Percentiles rank a stretch among this genome's conserved stretches.
Evolutionary conservation across 2,888 invertebrate genomes (phyloP).

Genomic region (Caenorhabditis sp.): DNA sequence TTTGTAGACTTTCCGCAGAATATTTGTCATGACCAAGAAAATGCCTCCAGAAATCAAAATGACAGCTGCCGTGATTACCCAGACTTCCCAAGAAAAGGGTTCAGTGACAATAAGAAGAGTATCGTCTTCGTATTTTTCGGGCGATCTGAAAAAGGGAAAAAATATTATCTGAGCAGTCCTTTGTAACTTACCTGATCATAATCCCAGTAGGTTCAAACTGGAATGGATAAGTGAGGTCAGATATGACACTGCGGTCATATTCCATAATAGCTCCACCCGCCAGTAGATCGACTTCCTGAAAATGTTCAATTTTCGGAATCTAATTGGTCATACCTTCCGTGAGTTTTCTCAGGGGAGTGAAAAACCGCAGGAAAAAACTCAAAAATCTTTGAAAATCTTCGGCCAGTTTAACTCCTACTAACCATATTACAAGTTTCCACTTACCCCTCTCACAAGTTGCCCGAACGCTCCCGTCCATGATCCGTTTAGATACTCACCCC

Average conservation of each 20-base stretch:
- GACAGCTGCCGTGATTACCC: slow-evolving; percentile 74
- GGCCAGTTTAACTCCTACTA: no score
- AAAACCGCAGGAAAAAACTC: no score
- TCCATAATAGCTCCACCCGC: slow-evolving; percentile 81
- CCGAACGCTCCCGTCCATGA: slow-evolving; percentile 80
- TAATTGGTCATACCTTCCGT: no score
- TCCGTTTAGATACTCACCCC: slow-evolving; percentile 75
- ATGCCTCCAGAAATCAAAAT: slow-evolving; percentile 75
- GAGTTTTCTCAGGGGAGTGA: no score
- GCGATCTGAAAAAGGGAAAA: slow-evolving; percentile 70
- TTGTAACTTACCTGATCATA: slow-evolving; percentile 60
- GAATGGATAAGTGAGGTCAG: slow-evolving; percentile 83
- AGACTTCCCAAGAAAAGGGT: slow-evolving; percentile 81
- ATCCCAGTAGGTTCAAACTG: slow-evolving; percentile 78
- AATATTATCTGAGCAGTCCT: no score
- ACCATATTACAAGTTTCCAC: no score
- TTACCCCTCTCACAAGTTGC: slow-evolving; percentile 69
- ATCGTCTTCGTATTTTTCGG: slow-evolving; percentile 76
- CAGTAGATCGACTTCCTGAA: slow-evolving; percentile 78
- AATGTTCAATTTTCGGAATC: no score
- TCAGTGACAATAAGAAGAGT: slow-evolving; percentile 77
- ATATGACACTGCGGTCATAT: slow-evolving; percentile 73
- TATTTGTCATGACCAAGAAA: slow-evolving; percentile 68
- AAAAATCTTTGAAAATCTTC: no score
- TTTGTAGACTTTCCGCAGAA: slow-evolving; percentile 55